Evolutionary conservation across 2,113 vertebrate species (phyloP), one percentile per base, ranked within the genome.

Genomic region (Otocyon megalotis): DNA sequence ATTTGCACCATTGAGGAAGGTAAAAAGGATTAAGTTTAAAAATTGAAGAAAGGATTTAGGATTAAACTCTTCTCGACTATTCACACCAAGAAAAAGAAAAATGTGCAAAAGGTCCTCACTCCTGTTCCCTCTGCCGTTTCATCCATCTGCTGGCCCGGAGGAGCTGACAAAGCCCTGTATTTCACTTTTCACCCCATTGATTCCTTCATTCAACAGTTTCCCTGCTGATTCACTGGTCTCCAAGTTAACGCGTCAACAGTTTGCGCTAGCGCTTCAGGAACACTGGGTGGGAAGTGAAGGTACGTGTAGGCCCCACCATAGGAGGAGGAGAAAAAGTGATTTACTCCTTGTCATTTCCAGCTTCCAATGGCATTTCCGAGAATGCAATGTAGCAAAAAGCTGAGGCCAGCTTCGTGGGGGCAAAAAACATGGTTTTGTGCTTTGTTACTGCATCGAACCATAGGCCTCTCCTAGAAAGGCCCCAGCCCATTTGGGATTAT

Each of bases 41-140:
- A 77, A 77, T 93, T 90, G 3, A 53, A 82, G 37, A 83, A 74
- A 48, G 58, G 71, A 95, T 35, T 71, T 50, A 91, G 71, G 94
- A 74, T 79, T 87, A 71, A 88, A 37, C 11, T 65, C 54, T 79
- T 95, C 48, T 97, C 76, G 50, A 88, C n/a, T 79, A 58, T 92
- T 88, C 94, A 93, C 26, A 77, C 24, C 11, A 72, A 91, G 58
- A 74, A 81, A 81, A 90, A 93, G 88, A 97, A 93, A 97, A 93
- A 86, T 22, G 37, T 77, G 5, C 50, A 19, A 12, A 37, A 48
- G 22, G 60, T 65, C 19, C 30, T 89, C 22, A 30, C 15, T 5
- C 0, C n/a, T 37, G 22, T 53, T 48, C 80, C 4, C 74, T 83
- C 63, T 79, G 86, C 81, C 19, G 43, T 92, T 81, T 74, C 82